Evolutionary conservation across 2,888 invertebrate genomes (phyloP), one percentile per base, ranked within the genome.

Genomic region (Synergus itoensis): DNA sequence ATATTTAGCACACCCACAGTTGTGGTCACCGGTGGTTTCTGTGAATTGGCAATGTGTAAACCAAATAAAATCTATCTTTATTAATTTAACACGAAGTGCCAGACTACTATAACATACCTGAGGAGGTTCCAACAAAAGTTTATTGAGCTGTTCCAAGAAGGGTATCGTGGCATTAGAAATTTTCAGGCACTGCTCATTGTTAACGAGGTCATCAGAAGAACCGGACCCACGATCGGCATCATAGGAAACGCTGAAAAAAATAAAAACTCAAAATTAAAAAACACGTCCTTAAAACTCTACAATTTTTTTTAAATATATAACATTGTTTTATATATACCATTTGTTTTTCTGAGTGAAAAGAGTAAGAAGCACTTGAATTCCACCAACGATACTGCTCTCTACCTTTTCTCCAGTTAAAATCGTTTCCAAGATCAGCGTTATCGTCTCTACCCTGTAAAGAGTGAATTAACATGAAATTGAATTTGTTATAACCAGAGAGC

Each of bases 291-390:
- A 21, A 45, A 43, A 76, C 43, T 69, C 11, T 69, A 5, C 7
- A 28, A 41, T 5, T 79, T 67, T n/a, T 78, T 75, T 28, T 28
- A 28, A n/a, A n/a, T 28, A 28, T 28, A 28, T 3, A 28, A 28
- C 28, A 28, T 28, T 3, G 3, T 28, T 81, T 80, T 79, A 76
- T 45, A 64, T 83, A 82, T 91, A 93, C 93, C 92, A 92, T 85
- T 91, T 90, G 90, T 92, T 92, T 86, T 93, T 92, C 85, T 93
- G 92, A 86, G 95, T 94, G 87, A 97, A 93, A 88, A 97, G 93
- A 84, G 95, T 94, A 90, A 97, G 94, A 92, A 97, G 94, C 91
- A 97, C 95, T 92, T 95, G 94, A 89, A 97, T 95, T 90, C 97
- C 97, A 92, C 96, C 95, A 83, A 96, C 95, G 88, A 97, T 95